phyloP scores from a whole-genome alignment of 2,113 vertebrate species.

The Corynorhinus townsendii region DNA sequence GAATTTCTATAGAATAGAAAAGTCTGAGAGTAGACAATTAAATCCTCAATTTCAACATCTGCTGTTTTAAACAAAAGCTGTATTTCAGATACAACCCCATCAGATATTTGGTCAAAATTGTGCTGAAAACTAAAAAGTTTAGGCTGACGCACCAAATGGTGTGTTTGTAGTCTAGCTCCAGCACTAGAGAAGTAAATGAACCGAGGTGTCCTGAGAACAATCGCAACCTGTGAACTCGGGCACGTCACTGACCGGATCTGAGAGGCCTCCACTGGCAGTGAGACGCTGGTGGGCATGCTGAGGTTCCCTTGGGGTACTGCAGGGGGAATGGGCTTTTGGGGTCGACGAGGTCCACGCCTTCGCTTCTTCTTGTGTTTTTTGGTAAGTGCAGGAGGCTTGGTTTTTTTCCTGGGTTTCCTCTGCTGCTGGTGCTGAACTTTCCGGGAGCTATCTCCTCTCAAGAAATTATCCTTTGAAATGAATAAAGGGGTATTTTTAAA shows the following conservation, averaged over 20 bases:
- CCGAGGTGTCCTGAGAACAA: neutral
- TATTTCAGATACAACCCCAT: neutral
- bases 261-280: conserved; percentile 89
- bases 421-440: conserved; percentile 97
- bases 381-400: conserved; percentile 97
- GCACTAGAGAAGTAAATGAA: neutral
- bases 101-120: neutral
- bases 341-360: conserved; percentile 92
- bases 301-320: conserved; percentile 98
- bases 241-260: conserved; percentile 87
- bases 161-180: neutral
- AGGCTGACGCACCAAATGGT: neutral
- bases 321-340: conserved; percentile 98
- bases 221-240: rapidly evolving
- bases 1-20: neutral
- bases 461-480: conserved; percentile 92
- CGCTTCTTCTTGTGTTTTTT: conserved; percentile 99
- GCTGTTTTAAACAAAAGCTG: neutral
- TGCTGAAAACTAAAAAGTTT: neutral
- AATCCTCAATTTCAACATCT: neutral
- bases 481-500: neutral
- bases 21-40: neutral
- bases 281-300: conserved; percentile 94
- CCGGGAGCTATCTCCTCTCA: conserved; percentile 95
- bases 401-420: conserved; percentile 99